These are phyloP conservation scores for Typhlichthys eigenmanni DNA, from an alignment of 2,797 vertebrate species.

Conservation along the genomic window DNA sequence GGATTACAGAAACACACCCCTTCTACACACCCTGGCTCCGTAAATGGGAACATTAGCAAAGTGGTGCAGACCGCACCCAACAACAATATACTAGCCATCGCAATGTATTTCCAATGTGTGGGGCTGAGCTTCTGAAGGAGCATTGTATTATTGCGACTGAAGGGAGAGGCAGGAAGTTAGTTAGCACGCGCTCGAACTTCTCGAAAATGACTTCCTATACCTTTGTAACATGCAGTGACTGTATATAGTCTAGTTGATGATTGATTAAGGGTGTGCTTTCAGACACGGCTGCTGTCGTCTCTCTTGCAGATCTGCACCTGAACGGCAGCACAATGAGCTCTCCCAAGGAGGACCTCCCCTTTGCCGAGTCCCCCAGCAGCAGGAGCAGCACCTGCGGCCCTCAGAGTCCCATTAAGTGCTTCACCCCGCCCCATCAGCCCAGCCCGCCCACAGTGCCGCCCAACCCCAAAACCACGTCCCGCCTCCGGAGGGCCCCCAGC, in stretches of 20 bases:
- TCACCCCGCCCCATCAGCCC: slow-evolving; percentile 72
- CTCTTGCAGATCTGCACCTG: slow-evolving; percentile 67
- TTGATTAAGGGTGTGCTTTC: neutral
- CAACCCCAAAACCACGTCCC: slow-evolving; percentile 60
- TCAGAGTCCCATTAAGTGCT: slow-evolving; percentile 63
- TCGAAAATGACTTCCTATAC: too few species aligned
- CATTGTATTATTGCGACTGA: too few species aligned
- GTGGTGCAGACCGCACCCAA: too few species aligned
- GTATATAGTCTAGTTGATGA: neutral
- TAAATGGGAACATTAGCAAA: too few species aligned
- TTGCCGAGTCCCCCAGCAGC: slow-evolving; percentile 64
- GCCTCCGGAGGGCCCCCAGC: slow-evolving; percentile 76
- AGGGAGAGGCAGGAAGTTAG: too few species aligned
- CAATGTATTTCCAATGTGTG: too few species aligned
- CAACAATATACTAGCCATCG: too few species aligned
- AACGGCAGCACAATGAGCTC: slow-evolving; percentile 63
- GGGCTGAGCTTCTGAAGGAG: too few species aligned
- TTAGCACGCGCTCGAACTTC: too few species aligned
- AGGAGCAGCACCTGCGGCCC: slow-evolving; percentile 54
- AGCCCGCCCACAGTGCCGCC: slow-evolving; percentile 73
- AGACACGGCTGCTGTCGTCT: slow-evolving; percentile 6
- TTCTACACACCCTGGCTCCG: too few species aligned
- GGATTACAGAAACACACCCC: too few species aligned
- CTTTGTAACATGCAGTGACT: too few species aligned
- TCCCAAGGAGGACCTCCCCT: slow-evolving; percentile 49